Evolutionary conservation across 2,888 invertebrate species (phyloP), one percentile per base, ranked within the genome.

Genomic region (Byasa hedistus): DNA sequence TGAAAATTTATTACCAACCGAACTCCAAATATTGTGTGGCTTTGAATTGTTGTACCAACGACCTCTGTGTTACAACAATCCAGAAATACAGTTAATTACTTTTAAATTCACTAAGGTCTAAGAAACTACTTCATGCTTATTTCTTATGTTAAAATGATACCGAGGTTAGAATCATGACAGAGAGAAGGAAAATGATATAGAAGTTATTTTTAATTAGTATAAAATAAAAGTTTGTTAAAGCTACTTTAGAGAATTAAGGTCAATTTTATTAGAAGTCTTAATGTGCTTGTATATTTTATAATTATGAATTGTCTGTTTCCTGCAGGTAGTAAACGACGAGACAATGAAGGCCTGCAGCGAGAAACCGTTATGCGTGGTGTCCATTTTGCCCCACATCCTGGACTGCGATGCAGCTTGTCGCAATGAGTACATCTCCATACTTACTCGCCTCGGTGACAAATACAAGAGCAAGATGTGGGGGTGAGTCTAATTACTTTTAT

Each of bases 401-500:
- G 99, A 99, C 89, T 99, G 99, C 83, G 96, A 98, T 84, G 96
- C 98, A 0, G 93, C 96, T 54, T 99, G 99, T 82, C 94, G 99
- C 68, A 97, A 97, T 85, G 92, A 94, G n/a, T 98, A 98, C 87
- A 81, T 99, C 61, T 83, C 93, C 48, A 94, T 94, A 2, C 91
- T 99, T 5, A 93, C 92, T 21, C 89, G 92, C 0, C 93, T 98
- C 69, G 97, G 96, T 0, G 98, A 98, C 66, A 97, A 97, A 82
- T 99, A 95, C 92, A 99, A 98, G 92, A 95, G 95, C 87, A 97
- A 98, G 85, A 93, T 95, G 91, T 99, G 99, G 98, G 98, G 98
- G 94, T 96, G 83, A 86, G 94, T 82, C 24, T 10, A 12, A 22
- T 22, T 56, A 3, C 22, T 8, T 54, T 4, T 27, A 4, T 27